Conservation (phyloP, 2,797 vertebrate genomes). For the Sebastes taczanowskii region DNA sequence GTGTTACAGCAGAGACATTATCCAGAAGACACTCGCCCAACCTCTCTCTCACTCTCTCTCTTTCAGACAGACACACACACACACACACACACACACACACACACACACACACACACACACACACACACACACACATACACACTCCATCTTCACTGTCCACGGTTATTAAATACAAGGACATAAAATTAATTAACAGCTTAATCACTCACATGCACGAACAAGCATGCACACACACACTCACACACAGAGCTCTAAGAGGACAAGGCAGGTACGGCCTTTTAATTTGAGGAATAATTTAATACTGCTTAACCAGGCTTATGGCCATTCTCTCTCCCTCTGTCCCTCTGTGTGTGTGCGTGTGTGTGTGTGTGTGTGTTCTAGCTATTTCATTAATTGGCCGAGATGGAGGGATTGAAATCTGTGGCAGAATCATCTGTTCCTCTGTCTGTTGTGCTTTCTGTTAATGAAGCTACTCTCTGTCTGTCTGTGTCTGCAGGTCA, state of each 20-base stretch:
- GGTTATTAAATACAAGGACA: constrained; percentile 78
- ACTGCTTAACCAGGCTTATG: constrained; percentile 66
- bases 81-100: not conserved
- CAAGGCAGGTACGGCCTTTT: constrained; percentile 67
- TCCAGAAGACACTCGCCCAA: constrained; percentile 6
- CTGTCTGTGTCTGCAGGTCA: constrained; percentile 41
- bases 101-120: not conserved
- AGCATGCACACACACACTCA: not conserved
- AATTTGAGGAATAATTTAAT: constrained; percentile 76
- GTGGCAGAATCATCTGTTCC: constrained; percentile 67
- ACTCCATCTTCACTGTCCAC: constrained; percentile 55
- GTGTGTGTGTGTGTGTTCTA: constrained; percentile 35
- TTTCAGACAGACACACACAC: not conserved
- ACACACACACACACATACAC: not conserved
- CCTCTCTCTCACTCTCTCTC: not conserved
- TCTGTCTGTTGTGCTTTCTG: constrained; percentile 69
- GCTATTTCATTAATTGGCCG: constrained; percentile 70
- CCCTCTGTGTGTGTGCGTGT: constrained; percentile 23
- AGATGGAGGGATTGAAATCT: constrained; percentile 66
- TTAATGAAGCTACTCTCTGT: constrained; percentile 58
- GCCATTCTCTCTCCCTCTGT: constrained; percentile 37
- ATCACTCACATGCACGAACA: constrained; percentile 25
- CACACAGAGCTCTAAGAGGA: constrained; percentile 28
- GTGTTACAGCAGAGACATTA: constrained; percentile 22
- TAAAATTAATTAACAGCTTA: constrained; percentile 78